A percentile compares a stretch with the other conserved stretches of the same genome.
Conservation (phyloP, 37 sponge, comb jelly and placozoan genomes). For the Halisarca cf. caerulea region DNA sequence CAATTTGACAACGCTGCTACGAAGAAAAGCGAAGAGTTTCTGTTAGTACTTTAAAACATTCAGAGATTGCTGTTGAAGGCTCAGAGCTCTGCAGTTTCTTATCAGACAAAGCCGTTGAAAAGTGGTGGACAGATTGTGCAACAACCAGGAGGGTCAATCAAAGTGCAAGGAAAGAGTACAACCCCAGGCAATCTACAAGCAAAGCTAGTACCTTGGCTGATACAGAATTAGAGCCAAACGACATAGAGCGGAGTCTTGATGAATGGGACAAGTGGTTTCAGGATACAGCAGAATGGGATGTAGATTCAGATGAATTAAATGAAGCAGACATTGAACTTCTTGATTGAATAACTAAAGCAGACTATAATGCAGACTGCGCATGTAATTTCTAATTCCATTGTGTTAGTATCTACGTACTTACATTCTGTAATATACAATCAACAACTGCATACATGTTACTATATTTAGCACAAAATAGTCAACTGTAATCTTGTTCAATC, state of each 20-base stretch:
- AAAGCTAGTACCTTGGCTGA: background rate
- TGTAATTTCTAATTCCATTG: no score
- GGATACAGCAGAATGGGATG: no score
- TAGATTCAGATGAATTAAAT: no score
- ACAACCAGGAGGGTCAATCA: conserved; percentile 28
- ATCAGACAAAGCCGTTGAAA: conserved; percentile 3
- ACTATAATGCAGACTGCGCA: no score
- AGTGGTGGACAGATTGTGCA: conserved; percentile 26
- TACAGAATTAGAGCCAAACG: background rate
- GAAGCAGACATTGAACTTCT: no score
- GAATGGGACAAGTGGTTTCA: background rate
- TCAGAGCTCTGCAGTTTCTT: conserved; percentile 12
- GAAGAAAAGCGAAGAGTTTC: conserved; percentile 35
- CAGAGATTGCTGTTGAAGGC: conserved; percentile 42
- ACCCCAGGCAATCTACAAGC: background rate
- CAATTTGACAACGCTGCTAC: no score
- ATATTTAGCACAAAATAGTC: no score
- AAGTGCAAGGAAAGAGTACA: conserved; percentile 28
- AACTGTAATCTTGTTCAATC: no score
- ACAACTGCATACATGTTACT: no score
- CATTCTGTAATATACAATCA: no score
- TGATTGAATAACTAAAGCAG: no score
- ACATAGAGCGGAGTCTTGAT: background rate
- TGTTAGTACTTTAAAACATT: conserved; percentile 38
- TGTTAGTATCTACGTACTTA: no score